Base-by-base conservation (phyloP, 2,888 invertebrate species). In the Nowickia ferox region DNA sequence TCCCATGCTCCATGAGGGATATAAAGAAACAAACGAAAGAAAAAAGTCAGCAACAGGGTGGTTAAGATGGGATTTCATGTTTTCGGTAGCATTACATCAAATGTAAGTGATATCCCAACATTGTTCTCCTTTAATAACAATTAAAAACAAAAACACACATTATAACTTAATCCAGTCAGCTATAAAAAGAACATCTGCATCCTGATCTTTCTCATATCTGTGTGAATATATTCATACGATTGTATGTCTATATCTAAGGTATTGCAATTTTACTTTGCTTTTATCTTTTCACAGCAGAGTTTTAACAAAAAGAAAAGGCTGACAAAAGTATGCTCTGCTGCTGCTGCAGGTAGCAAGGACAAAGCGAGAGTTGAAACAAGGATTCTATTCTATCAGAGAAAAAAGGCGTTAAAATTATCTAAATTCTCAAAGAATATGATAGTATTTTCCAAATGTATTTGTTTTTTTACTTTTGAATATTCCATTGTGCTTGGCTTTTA, bases 141-240 rank as follows among this genome's bases (percentile, higher is more conserved):
- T 9, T 59, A 83, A 68, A 71, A 77, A 72, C 46, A 82, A 77
- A 82, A 71, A 77, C 71, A 71, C 22, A 65, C 68, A 63, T 69
- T 72, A 72, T 71, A 72, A 77, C 83, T 72, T 72, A 77, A 83
- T 83, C 77, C 77, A 71, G 72, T 53, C 68, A 76, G 44, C 5
- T 44, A 68, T 11, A 69, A 81, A 88, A 87, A 86, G 88, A 88
- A 88, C 88, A 88, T 88, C 88, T 88, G 88, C 87, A 87, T 88
- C 88, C 87, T 88, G 87, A 86, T 86, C 84, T 51, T 81, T 66
- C 30, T 4, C 22, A 44, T 44, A 30, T n/a, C 44, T 53, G 44
- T 57, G 8, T 46, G 30, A 42, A 75, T 59, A 59, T 48, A 11
- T 42, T 8, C 40, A 17, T 68, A 17, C 17, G 1, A 44, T 15